Evolutionary conservation across 35 echinoderm and acorn worm species (phyloP).

Genomic region (Chiridota heheva): DNA sequence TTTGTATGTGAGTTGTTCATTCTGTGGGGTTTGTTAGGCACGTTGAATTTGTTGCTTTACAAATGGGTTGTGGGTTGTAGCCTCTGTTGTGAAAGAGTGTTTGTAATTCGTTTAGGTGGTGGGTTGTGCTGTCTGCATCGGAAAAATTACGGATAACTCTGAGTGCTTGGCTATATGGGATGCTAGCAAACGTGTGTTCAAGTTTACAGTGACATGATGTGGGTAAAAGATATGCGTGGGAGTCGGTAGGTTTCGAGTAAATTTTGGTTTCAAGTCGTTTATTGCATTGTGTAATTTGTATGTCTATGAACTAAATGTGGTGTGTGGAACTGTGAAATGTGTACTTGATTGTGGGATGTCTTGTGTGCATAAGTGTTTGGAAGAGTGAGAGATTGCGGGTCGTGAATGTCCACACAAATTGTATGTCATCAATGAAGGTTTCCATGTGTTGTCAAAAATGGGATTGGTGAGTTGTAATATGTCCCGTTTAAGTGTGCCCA

Average conservation of each 20-base stretch:
- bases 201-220: slow-evolving; percentile 34
- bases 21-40: not conserved
- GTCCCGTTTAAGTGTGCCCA: too few species aligned
- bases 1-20: slow-evolving; percentile 17
- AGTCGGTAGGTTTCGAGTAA: slow-evolving; percentile 20
- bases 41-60: not conserved
- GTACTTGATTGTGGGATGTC: slow-evolving; percentile 18
- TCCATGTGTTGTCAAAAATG: too few species aligned
- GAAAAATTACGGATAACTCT: slow-evolving; percentile 25
- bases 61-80: slow-evolving; percentile 11
- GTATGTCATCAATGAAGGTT: too few species aligned
- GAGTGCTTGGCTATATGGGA: slow-evolving; percentile 26
- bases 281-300: not conserved
- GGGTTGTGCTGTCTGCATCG: not conserved
- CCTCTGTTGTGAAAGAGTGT: not conserved
- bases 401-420: too few species aligned
- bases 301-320: slow-evolving; percentile 7
- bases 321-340: slow-evolving; percentile 19
- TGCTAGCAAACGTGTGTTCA: slow-evolving; percentile 26
- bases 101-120: slow-evolving; percentile 21
- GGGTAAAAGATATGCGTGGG: slow-evolving; percentile 28
- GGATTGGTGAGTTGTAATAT: too few species aligned
- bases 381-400: not conserved
- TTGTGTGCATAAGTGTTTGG: slow-evolving; percentile 4
- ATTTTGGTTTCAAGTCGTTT: slow-evolving; percentile 9